phyloP scores from a whole-genome alignment of 2,888 invertebrate species.

The Dasysyrphus tricinctus region DNA sequence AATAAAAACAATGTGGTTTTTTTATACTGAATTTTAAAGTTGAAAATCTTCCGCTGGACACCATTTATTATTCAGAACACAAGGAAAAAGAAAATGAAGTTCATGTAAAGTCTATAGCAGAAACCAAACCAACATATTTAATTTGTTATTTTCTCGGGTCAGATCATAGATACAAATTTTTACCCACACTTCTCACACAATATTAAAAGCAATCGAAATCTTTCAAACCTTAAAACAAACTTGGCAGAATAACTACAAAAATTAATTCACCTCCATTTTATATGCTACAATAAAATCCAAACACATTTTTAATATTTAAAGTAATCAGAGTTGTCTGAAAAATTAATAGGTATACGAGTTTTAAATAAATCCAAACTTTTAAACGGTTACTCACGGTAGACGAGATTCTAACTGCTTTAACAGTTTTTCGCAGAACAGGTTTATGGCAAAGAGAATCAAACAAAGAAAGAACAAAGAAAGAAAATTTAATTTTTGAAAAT shows the following conservation, averaged over 20 bases:
- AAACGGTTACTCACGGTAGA: conserved; percentile 47
- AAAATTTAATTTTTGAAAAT: conserved; percentile 48
- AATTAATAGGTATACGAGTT: background rate
- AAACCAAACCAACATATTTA: no score
- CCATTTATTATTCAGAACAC: no score
- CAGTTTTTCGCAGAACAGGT: conserved; percentile 48
- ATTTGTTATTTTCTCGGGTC: no score
- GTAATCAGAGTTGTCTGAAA: background rate
- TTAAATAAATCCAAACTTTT: conserved; percentile 53
- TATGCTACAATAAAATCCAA: conserved; percentile 44
- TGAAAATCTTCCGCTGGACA: no score
- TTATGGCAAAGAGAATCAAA: conserved; percentile 45
- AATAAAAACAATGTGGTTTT: no score
- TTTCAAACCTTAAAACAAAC: background rate
- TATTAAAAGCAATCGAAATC: background rate
- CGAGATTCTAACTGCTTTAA: conserved; percentile 29
- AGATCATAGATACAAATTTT: no score
- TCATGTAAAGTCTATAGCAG: no score
- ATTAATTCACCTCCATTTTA: conserved; percentile 45
- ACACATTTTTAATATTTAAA: conserved; percentile 51
- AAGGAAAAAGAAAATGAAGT: no score
- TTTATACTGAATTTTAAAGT: no score
- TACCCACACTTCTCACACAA: no score
- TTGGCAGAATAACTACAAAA: background rate
- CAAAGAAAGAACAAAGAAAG: conserved; percentile 27